Base-by-base conservation (phyloP, 1,140 invertebrate genomes). In the Agraylea sexmaculata region DNA sequence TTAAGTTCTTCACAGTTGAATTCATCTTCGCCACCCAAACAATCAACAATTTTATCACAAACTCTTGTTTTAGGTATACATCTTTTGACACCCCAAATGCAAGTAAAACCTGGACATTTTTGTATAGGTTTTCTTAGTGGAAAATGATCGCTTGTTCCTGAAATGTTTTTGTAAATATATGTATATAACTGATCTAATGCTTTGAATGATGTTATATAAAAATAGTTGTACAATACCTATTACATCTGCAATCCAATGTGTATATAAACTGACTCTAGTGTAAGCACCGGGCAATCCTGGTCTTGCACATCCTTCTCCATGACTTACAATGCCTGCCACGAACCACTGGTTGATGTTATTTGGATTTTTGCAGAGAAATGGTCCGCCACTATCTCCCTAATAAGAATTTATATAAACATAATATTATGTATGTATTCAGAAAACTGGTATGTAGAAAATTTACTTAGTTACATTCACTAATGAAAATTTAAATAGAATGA, bases 201-300 rank as follows among this genome's bases (percentile, higher is more conserved):
- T 25, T 15, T 3, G 11, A n/a, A 4, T 36, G 15, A 37, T 17
- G 17, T 23, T 5, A 37, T 37, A 6, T 4, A 37, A 37, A 23
- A 27, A 23, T 3, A 13, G 19, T 17, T 28, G 39, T 41, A 58
- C 61, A n/a, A 57, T 51, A 66, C 65, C 55, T 7, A 66, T 71
- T 23, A 69, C 66, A 45, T 68, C 58, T 38, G 63, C 60, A 38
- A 89, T 83, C 86, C 85, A 90, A 28, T 74, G 54, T 3, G 78
- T 49, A 54, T 76, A 86, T n/a, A 75, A 57, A 23, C 74, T 75
- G 13, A 87, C 78, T 57, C 73, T 71, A 0, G 84, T 86, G 48
- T 90, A 90, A 40, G 81, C 81, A n/a, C 86, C 86, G 5, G 83
- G 79, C 55, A 86, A 77, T 39, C 74, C 64, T 19, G 77, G 73